phyloP scores from a whole-genome alignment of 2,113 vertebrate species.

The Mesitornis unicolor region DNA sequence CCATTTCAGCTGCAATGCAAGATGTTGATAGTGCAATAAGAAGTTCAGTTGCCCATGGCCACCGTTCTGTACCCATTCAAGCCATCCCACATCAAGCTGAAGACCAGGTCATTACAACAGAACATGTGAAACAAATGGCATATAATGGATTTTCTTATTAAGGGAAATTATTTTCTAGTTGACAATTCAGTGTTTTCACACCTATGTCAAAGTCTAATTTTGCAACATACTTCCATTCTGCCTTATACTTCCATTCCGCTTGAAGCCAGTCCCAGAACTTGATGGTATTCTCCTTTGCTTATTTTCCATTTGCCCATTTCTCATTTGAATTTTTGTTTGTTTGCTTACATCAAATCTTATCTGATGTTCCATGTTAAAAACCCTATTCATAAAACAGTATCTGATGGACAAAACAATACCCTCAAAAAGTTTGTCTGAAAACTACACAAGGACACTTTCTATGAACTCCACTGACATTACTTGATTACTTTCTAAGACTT shows the following conservation, averaged over 20 bases:
- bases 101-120: neutral
- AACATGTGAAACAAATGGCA: neutral
- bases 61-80: neutral
- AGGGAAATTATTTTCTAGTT: neutral
- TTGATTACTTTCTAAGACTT: neutral
- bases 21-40: neutral
- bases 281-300: neutral
- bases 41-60: neutral
- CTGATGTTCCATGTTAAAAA: neutral
- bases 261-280: neutral
- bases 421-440: neutral
- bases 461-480: neutral
- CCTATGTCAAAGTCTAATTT: neutral
- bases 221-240: neutral
- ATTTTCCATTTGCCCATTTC: neutral
- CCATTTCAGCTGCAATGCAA: neutral
- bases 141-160: neutral
- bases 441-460: neutral
- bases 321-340: neutral
- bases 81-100: neutral
- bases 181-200: neutral
- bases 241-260: neutral
- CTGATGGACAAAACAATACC: neutral
- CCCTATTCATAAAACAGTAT: neutral
- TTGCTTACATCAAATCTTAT: neutral